Evolutionary conservation across 2,113 vertebrate genomes (phyloP).

Genomic region (Hippocampus abdominalis): DNA sequence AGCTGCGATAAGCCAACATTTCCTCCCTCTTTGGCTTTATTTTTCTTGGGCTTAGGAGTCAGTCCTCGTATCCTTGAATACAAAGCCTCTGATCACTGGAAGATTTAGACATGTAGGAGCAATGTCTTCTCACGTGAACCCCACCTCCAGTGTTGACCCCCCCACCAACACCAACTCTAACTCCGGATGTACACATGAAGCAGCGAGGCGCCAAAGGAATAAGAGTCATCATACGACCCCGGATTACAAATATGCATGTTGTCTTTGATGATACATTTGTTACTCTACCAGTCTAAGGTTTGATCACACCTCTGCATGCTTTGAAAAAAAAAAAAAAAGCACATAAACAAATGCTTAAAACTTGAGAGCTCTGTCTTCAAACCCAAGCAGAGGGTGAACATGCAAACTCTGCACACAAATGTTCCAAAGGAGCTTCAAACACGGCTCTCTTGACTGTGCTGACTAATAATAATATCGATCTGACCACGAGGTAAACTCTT

Average conservation of each 20-base stretch:
- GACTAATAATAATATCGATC: neutral
- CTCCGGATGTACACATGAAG: constrained; percentile 5
- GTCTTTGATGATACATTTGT: neutral
- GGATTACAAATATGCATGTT: neutral
- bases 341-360: neutral
- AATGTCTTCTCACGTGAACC: constrained; percentile 58
- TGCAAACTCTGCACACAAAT: neutral
- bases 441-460: neutral
- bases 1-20: constrained; percentile 70
- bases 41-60: constrained; percentile 57
- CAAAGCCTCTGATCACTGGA: constrained; percentile 49
- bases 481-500: neutral
- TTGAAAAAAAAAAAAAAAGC: neutral
- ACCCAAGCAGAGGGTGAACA: too few species aligned
- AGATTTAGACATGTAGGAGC: constrained; percentile 43
- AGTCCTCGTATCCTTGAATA: constrained; percentile 53
- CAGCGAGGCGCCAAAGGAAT: neutral
- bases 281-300: neutral
- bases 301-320: neutral
- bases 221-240: neutral
- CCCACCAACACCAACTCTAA: constrained; percentile 5
- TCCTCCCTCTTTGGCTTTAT: constrained; percentile 67
- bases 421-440: neutral
- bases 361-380: neutral
- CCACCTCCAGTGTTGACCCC: constrained; percentile 50